These are phyloP conservation scores for Himalopsyche anomala DNA, from an alignment of 2,888 invertebrate genomes.

Conservation along the genomic window DNA sequence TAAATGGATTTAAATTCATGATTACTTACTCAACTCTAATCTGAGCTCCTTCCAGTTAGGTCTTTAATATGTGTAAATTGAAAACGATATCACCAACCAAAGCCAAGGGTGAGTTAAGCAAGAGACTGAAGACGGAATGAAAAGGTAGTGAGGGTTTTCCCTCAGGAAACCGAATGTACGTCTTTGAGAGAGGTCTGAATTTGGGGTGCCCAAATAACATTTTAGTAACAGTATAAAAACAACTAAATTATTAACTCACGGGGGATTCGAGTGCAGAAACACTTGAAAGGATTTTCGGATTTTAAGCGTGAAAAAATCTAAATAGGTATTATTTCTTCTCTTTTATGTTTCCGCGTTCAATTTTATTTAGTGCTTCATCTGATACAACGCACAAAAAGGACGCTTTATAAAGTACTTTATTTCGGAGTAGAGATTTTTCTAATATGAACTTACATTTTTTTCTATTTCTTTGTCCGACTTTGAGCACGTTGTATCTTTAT, in stretches of 20 bases:
- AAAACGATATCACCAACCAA: constrained; percentile 37
- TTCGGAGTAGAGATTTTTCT: no score
- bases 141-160: constrained; percentile 32
- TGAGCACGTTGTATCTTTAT: no score
- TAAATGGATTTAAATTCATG: no score
- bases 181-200: constrained; percentile 31
- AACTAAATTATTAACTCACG: constrained; percentile 37
- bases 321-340: neutral
- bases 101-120: constrained; percentile 18
- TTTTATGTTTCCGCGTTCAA: neutral
- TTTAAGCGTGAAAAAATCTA: constrained; percentile 18
- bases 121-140: constrained; percentile 9
- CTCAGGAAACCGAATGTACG: neutral
- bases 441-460: no score
- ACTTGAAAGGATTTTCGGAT: constrained; percentile 32
- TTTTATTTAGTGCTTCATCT: constrained; percentile 5
- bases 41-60: neutral
- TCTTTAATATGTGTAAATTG: constrained; percentile 32
- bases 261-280: neutral
- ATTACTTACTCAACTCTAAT: neutral
- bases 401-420: no score
- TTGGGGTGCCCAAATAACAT: constrained; percentile 40
- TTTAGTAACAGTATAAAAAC: constrained; percentile 39
- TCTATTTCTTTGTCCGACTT: no score
- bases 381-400: constrained; percentile 1